Base-by-base conservation (phyloP, 2,888 invertebrate genomes). In the Chirona hameri region DNA sequence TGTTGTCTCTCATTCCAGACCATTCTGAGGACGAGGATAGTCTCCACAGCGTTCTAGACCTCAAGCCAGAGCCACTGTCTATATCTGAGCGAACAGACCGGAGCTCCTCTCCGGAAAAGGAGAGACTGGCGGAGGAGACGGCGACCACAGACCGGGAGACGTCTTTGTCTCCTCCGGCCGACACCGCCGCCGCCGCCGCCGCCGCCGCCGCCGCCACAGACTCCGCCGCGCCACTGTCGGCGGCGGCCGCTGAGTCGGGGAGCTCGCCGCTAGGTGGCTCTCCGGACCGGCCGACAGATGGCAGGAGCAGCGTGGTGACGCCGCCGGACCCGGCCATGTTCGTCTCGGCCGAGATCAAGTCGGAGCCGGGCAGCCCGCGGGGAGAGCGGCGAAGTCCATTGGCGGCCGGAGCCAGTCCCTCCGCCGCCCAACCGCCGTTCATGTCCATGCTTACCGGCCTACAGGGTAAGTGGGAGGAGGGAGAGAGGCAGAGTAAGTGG, bases 271-370 rank as follows among this genome's bases (percentile, higher is more conserved):
- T 27, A 46, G 76, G 39, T 24, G 76, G 46, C 39, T 27, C 27
- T 27, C 5, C 46, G 27, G 21, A 39, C 10, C 10, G 24, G 46
- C 9, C 46, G 46, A 21, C 24, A 76, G 76, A 46, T 76, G 76
- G 76, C 76, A 76, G 76, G 39, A 76, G 76, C 39, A 39, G 72
- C 21, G 46, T 14, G 46, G 72, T 72, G 76, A 76, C 76, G 39
- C 76, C 76, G 76, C 76, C 76, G 24, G 76, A 76, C 76, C 76
- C 76, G 39, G 76, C 76, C 7, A 76, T 76, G 76, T 76, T 76
- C 76, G 76, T 76, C 27, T 31, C 46, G 46, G 76, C 76, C 10
- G 76, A 76, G 76, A 76, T 76, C 76, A 76, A 76, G n/a, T 76
- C 76, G 39, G 76, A 76, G 76, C 76, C 76, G 24, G 76, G 76